Base-by-base conservation (phyloP, 2,113 vertebrate species). In the Boleophthalmus pectinirostris region DNA sequence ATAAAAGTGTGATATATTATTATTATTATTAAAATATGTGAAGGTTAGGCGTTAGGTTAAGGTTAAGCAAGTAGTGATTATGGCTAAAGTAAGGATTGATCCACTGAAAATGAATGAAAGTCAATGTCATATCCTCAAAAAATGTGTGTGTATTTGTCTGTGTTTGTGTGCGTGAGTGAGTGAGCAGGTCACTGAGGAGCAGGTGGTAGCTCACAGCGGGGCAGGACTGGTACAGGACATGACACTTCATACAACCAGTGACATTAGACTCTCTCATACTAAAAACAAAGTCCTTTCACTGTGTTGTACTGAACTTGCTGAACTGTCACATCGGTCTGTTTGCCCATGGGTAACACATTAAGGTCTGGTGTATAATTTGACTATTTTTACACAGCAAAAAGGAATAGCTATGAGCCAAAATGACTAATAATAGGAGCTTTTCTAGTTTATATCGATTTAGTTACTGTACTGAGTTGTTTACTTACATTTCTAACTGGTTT, bases 121-220 rank as follows among this genome's bases (percentile, higher is more conserved):
- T 11, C 38, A 43, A 0, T 43, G 38, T 43, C 9, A 43, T 43
- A 8, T 43, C 8, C 7, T 8, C 38, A 43, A 43, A 43, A 43
- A 43, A 6, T 43, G 38, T 43, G 56, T 14, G 68, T 71, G 68
- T 13, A 61, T 53, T 58, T 64, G 38, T 72, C 60, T 66, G 20
- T 77, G 38, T 10, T 8, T 43, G 38, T 61, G 16, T 51, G 47
- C 69, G 61, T 76, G 57, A 69, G 53, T 67, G 65, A 10, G 57
- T 60, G 45, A n/a, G 35, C 51, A 25, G 66, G 69, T 57, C 57
- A 75, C 72, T 74, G 64, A 43, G 68, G 72, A 66, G 63, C 82
- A 83, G 81, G 78, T 87, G 85, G 70, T 51, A 73, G 63, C 68
- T 25, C 60, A 51, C 53, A 69, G 72, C 69, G 20, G 68, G 46